A percentile compares a stretch with the other conserved stretches of the same genome.
Conservation (phyloP, 2,888 invertebrate species). For the Allophyes oxyacanthae region DNA sequence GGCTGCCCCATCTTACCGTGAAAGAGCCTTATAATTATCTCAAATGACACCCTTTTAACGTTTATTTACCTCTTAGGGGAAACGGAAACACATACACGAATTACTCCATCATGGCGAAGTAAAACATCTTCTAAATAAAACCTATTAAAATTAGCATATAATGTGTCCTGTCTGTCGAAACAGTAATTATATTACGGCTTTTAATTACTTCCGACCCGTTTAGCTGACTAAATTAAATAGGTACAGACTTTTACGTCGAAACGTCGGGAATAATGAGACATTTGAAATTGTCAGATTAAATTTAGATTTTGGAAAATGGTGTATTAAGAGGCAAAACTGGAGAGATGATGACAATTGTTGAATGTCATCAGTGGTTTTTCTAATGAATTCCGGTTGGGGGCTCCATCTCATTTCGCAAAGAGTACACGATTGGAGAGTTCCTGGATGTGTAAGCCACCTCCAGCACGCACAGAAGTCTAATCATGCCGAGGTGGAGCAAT, state of each 20-base stretch:
- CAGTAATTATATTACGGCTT: conserved; percentile 48
- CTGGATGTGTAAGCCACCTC: too few species aligned
- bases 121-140: conserved; percentile 50
- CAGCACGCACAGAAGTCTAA: too few species aligned
- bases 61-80: conserved; percentile 26
- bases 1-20: neutral
- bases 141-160: conserved; percentile 50
- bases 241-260: conserved; percentile 34
- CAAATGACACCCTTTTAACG: conserved; percentile 14
- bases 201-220: conserved; percentile 50
- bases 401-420: too few species aligned
- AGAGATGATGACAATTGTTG: neutral
- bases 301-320: conserved; percentile 22
- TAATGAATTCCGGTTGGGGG: too few species aligned
- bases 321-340: conserved; percentile 1
- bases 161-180: conserved; percentile 28
- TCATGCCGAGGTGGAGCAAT: too few species aligned
- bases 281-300: conserved; percentile 33
- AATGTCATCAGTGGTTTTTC: too few species aligned
- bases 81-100: conserved; percentile 34
- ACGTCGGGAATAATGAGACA: conserved; percentile 30
- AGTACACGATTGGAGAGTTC: too few species aligned
- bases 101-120: conserved; percentile 43
- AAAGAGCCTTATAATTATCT: conserved; percentile 26
- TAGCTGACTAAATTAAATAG: conserved; percentile 48